Evolutionary conservation across 2,113 vertebrate genomes (phyloP), one percentile per base, ranked within the genome.

Genomic region (Thermophis baileyi): DNA sequence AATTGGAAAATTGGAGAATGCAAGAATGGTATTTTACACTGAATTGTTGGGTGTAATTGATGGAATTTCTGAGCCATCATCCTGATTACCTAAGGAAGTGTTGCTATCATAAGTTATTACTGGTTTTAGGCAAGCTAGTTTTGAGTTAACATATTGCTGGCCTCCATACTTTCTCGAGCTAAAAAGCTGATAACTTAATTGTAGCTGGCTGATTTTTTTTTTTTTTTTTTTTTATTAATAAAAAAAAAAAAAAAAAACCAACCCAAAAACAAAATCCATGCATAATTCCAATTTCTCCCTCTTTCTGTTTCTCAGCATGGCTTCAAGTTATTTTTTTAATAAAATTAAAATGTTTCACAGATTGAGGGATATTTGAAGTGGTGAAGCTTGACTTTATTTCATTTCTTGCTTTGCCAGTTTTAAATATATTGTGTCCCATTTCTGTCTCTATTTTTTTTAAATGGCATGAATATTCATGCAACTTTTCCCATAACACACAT

Each of bases 91-190:
- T 27, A 16, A 63, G 54, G 27, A 10, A 93, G 10, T 89, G 40
- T 57, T 94, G 60, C 94, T 95, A 93, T 87, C 85, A 5, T 49
- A 93, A 96, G 44, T 86, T 90, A 93, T 95, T 91, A 35, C 54
- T 92, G 51, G 81, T 92, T 92, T 93, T 88, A 92, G 91, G 89
- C 92, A 89, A 85, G 54, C 47, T 94, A 55, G 44, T 55, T 0
- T 2, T 91, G 87, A 27, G 44, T 94, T 91, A 85, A 20, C 92
- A 60, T 87, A 69, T 90, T 4, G 11, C 22, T 90, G 92, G 85
- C 49, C 14, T 91, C 53, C 49, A 30, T 50, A 60, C 55, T 46
- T 49, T 87, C 81, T 60, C 24, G 5, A 87, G 51, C 54, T 49
- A 20, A 30, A 46, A 85, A 87, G 8, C 40, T 81, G 69, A 40